Evolutionary conservation across 2,888 invertebrate species (phyloP), one percentile per base, ranked within the genome.

Genomic region (Xylocampa areola): DNA sequence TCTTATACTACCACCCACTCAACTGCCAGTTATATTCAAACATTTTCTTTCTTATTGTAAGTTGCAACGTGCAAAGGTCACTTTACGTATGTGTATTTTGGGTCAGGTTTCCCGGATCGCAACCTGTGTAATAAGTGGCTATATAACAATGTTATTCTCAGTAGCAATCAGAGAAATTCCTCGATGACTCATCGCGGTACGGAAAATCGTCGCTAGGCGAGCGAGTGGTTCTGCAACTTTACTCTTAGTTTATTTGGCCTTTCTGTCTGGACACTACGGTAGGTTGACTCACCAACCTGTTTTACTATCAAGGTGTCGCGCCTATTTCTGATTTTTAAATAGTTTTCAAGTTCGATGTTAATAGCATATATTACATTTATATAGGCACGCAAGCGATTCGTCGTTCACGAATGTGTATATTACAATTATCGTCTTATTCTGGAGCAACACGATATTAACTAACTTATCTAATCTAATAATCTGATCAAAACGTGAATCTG

Each of bases 201-300:
- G 72, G 74, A 73, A 73, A 70, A 77, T 48, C 37, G 53, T 66
- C 54, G 48, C 61, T 72, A 67, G 66, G 63, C 60, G 54, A 67
- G 58, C 53, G 57, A 75, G 75, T 74, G 61, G 81, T 76, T 71
- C 52, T 58, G 75, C 81, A 59, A 79, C 65, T 81, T 78, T 76
- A 35, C 58, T 77, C 64, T 76, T 75, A 70, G 77, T 81, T 80
- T 81, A 71, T 77, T 79, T 81, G 72, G 74, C 68, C 69, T 72
- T 66, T 68, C 77, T 65, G 66, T 63, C 68, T 61, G 71, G 60
- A 51, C 64, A 52, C 53, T 37, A 54, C 61, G 52, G 66, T 41
- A 55, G 41, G 66, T 45, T 82, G 79, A 81, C 68, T 83, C 83
- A 83, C 67, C 41, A 73, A 81, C 81, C 66, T 66, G 81, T 79